phyloP scores from a whole-genome alignment of 2,113 vertebrate species.

The Ailuropoda melanoleuca region DNA sequence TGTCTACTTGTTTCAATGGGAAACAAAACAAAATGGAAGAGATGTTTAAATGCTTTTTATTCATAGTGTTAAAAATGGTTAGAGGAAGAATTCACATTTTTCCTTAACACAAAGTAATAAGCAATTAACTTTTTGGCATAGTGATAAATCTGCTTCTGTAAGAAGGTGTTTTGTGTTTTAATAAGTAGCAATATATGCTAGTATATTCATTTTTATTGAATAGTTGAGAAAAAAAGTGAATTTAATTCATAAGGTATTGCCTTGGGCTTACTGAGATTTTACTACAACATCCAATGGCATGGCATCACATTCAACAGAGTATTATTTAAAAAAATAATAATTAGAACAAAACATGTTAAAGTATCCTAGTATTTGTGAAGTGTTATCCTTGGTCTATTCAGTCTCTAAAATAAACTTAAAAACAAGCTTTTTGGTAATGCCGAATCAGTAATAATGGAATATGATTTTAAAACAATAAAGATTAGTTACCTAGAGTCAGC shows the following conservation, averaged over 20 bases:
- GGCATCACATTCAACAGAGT: not conserved
- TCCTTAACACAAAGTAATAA: constrained; percentile 63
- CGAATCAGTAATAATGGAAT: not conserved
- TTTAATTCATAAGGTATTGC: constrained; percentile 71
- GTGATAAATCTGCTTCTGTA: constrained; percentile 79
- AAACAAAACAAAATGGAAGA: constrained; percentile 52
- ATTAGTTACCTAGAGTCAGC: not conserved
- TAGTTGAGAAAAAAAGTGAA: constrained; percentile 56
- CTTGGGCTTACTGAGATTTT: constrained; percentile 71
- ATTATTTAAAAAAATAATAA: not conserved
- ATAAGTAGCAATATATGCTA: constrained; percentile 67
- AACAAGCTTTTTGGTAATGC: constrained; percentile 8
- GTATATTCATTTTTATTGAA: constrained; percentile 75
- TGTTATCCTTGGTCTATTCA: not conserved
- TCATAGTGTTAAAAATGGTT: constrained; percentile 45
- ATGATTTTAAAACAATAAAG: not conserved
- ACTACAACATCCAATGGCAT: constrained; percentile 23
- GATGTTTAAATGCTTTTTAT: constrained; percentile 66
- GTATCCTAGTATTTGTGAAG: not conserved
- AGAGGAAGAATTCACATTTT: constrained; percentile 62
- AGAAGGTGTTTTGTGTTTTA: constrained; percentile 79
- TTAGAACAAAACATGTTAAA: not conserved
- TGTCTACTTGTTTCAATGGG: not conserved
- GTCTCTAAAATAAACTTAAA: constrained; percentile 12
- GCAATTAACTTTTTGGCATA: constrained; percentile 73